These are phyloP conservation scores for Drosophila kambysellisi DNA, from an alignment of 2,888 invertebrate genomes.

Conservation along the genomic window DNA sequence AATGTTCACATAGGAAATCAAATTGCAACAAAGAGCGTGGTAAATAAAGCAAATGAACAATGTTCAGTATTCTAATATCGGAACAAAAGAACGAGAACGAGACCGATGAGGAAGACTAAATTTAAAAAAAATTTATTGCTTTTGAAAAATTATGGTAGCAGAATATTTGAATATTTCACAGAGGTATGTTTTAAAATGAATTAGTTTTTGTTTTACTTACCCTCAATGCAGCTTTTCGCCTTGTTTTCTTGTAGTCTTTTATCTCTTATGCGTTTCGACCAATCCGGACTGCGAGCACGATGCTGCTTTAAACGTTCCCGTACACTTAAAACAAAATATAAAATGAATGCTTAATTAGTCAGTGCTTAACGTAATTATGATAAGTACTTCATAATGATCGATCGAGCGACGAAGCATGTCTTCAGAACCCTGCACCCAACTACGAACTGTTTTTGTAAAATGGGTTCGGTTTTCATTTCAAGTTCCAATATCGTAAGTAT, in stretches of 20 bases:
- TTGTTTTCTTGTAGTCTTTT: conserved; percentile 83
- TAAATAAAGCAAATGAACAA: conserved; percentile 20
- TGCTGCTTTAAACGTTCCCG: conserved; percentile 84
- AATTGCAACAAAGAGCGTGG: conserved; percentile 22
- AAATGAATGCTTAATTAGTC: conserved; percentile 4
- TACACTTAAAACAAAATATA: conserved; percentile 70
- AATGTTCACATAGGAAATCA: conserved; percentile 42
- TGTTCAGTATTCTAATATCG: conserved; percentile 12
- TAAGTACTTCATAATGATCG: conserved; percentile 40
- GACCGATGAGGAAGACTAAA: background rate
- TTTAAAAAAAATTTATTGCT: background rate
- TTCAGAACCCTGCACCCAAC: conserved; percentile 16
- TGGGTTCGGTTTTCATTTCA: conserved; percentile 7
- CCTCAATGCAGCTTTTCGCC: conserved; percentile 82
- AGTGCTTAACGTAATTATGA: background rate
- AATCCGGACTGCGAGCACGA: conserved; percentile 84
- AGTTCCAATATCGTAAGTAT: conserved; percentile 15
- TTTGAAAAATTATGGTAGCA: background rate
- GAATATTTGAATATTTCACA: background rate
- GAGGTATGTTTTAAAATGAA: background rate
- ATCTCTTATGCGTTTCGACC: conserved; percentile 85
- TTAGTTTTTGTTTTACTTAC: conserved; percentile 58
- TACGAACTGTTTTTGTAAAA: conserved; percentile 20
- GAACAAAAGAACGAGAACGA: conserved; percentile 1
- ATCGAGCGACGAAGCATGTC: conserved; percentile 26